Conservation (phyloP, 2,888 invertebrate genomes). For the Chaitophorus viminalis region DNA sequence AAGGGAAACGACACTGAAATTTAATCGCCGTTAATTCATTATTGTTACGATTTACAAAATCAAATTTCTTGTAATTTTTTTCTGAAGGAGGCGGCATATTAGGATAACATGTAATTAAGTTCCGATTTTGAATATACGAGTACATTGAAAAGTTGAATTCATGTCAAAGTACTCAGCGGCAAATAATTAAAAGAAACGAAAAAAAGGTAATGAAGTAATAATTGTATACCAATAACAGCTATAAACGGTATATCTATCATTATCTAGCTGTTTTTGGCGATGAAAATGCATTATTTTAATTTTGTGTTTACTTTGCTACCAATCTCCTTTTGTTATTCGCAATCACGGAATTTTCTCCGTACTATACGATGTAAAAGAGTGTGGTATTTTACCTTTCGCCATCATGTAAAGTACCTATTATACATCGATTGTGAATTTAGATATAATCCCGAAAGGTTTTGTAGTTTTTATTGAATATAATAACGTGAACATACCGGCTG, state of each 20-base stretch:
- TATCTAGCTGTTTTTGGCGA: not conserved
- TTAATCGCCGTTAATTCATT: too few relatives aligned
- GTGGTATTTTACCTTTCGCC: not conserved
- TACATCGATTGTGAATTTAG: too few relatives aligned
- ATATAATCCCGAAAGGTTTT: too few relatives aligned
- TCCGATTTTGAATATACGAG: not conserved
- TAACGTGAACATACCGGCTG: constrained; percentile 73
- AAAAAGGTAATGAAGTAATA: not conserved
- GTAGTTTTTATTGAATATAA: too few relatives aligned
- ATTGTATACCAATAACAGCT: not conserved
- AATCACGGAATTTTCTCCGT: not conserved
- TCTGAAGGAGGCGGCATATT: too few relatives aligned
- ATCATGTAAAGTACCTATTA: not conserved
- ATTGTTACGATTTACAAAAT: too few relatives aligned
- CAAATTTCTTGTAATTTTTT: too few relatives aligned
- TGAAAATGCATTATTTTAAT: not conserved
- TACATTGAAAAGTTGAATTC: not conserved
- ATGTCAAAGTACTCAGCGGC: not conserved
- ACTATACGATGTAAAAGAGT: not conserved
- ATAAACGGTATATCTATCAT: not conserved
- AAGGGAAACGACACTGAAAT: too few relatives aligned
- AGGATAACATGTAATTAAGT: too few relatives aligned
- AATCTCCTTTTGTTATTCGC: not conserved
- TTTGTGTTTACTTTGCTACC: not conserved
- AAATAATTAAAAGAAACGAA: not conserved